Percentiles rank a stretch among this genome's conserved stretches.
These are phyloP conservation scores for Parnassius apollo DNA, from an alignment of 2,888 invertebrate genomes.

Conservation along the genomic window DNA sequence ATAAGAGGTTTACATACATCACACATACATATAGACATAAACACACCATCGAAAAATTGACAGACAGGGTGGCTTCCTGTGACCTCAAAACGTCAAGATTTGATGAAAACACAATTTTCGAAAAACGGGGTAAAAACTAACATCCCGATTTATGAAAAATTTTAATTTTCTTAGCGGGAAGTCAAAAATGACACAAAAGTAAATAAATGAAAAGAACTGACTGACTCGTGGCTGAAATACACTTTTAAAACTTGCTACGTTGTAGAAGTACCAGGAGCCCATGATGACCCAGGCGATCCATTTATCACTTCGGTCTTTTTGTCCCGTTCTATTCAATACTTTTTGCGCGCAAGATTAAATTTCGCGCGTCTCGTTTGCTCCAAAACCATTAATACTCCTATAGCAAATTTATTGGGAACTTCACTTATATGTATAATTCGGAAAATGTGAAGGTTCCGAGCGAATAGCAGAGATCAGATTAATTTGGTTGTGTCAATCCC, in stretches of 20 bases:
- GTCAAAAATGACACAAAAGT: no score
- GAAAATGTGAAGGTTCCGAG: slow-evolving; percentile 22
- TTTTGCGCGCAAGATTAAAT: slow-evolving; percentile 78
- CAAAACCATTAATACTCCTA: slow-evolving; percentile 70
- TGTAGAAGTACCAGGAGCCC: slow-evolving; percentile 40
- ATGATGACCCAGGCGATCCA: slow-evolving; percentile 58
- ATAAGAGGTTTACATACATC: no score
- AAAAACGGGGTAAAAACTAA: no score
- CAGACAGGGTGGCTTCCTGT: no score
- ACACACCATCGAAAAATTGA: no score
- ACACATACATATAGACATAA: no score
- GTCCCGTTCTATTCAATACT: slow-evolving; percentile 73
- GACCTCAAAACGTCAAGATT: no score
- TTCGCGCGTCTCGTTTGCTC: slow-evolving; percentile 68
- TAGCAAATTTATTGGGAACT: slow-evolving; percentile 49
- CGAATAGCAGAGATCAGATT: slow-evolving; percentile 33
- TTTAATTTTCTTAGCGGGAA: no score
- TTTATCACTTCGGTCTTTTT: slow-evolving; percentile 75
- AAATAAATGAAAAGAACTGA: no score
- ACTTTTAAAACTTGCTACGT: slow-evolving; percentile 9
- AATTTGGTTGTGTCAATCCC: slow-evolving; percentile 49
- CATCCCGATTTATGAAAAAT: no score
- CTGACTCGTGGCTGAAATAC: no score
- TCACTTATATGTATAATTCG: slow-evolving; percentile 24
- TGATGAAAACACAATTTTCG: no score